Conservation (phyloP, 2,797 vertebrate genomes). For the Nasua narica region DNA sequence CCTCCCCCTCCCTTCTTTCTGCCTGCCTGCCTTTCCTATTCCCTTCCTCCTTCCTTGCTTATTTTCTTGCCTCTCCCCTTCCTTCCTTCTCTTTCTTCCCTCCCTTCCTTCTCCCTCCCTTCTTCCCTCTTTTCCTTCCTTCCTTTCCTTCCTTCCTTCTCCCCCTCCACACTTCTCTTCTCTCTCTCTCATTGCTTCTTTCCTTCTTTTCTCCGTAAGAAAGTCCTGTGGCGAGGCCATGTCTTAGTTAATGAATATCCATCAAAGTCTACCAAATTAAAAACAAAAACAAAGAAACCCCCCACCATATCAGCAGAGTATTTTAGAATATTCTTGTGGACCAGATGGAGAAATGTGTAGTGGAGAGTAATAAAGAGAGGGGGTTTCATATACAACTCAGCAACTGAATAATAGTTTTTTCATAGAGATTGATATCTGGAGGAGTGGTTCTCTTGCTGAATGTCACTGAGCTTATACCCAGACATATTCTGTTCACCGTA, state of each 20-base stretch:
- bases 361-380: not conserved
- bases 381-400: not conserved
- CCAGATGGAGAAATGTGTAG: not conserved
- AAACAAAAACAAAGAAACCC: not conserved
- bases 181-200: not conserved
- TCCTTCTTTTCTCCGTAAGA: not conserved
- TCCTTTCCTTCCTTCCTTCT: too few species aligned
- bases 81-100: not conserved
- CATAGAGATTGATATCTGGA: not conserved
- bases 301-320: not conserved
- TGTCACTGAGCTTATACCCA: not conserved
- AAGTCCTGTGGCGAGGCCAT: not conserved
- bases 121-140: not conserved
- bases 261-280: not conserved
- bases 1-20: fast-evolving
- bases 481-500: not conserved
- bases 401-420: not conserved
- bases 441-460: not conserved
- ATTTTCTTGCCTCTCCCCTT: not conserved
- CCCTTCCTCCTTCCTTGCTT: not conserved
- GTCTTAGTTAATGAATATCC: not conserved
- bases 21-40: not conserved
- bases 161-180: not conserved
- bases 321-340: not conserved
- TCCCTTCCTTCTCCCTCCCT: not conserved